phyloP scores from a whole-genome alignment of 2,888 invertebrate genomes.

The Strigamia transsilvanica region DNA sequence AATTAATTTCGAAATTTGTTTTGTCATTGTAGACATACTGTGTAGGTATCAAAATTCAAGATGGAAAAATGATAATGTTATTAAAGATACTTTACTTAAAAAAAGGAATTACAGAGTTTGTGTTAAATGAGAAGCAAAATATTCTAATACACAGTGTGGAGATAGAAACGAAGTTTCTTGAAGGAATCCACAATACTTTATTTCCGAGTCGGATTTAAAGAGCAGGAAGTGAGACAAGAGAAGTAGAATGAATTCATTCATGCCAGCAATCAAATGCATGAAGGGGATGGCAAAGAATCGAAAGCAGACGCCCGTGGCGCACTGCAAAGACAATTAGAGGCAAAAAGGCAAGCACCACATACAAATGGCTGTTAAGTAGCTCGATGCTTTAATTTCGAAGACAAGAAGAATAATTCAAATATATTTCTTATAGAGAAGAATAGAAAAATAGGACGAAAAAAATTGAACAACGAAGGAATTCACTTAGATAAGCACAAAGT shows the following conservation, averaged over 20 bases:
- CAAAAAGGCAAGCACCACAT: conserved; percentile 6
- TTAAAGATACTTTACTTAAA: neutral
- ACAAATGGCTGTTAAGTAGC: conserved; percentile 10
- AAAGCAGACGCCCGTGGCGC: conserved; percentile 7
- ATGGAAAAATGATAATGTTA: no score
- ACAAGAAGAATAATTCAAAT: neutral
- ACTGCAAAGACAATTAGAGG: conserved; percentile 20
- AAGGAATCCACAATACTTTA: neutral
- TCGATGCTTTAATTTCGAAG: neutral
- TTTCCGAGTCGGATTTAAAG: conserved; percentile 1
- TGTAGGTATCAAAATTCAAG: no score
- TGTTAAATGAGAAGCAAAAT: neutral
- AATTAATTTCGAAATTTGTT: no score
- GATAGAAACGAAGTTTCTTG: neutral
- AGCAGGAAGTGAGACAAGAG: conserved; percentile 14
- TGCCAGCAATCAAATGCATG: conserved; percentile 11
- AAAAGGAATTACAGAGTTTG: neutral
- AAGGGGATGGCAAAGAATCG: conserved; percentile 5
- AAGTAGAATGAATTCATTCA: neutral
- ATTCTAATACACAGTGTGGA: neutral
- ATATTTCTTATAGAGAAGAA: neutral
- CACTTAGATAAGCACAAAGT: conserved; percentile 20
- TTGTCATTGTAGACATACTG: no score
- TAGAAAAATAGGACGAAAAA: neutral
- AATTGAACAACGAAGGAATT: conserved; percentile 10